phyloP scores from a whole-genome alignment of 1,140 invertebrate species.

The Pectinophora gossypiella region DNA sequence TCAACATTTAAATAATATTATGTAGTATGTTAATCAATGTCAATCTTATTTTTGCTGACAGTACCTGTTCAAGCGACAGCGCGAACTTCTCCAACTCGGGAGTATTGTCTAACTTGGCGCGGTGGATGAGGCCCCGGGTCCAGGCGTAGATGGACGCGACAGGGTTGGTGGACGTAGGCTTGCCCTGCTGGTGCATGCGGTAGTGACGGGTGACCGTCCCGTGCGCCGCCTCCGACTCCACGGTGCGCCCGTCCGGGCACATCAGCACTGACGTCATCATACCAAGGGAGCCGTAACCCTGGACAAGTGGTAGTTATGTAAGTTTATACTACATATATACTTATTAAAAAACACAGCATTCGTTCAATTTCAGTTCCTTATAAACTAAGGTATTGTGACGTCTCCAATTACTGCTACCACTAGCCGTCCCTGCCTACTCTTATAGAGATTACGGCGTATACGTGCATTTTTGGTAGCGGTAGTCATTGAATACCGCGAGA shows the following conservation, averaged over 20 bases:
- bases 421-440: too few species aligned
- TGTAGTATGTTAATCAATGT: too few species aligned
- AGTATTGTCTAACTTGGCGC: constrained; percentile 89
- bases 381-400: too few species aligned
- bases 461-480: too few species aligned
- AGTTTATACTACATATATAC: background rate
- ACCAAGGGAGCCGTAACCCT: constrained; percentile 91
- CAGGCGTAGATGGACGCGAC: constrained; percentile 96
- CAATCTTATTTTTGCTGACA: too few species aligned
- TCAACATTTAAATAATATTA: too few species aligned
- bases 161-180: constrained; percentile 92
- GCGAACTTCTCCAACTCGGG: constrained; percentile 80
- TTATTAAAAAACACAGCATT: too few species aligned
- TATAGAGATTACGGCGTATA: too few species aligned
- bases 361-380: too few species aligned
- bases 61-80: constrained; percentile 70
- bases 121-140: constrained; percentile 89
- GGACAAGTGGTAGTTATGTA: constrained; percentile 27
- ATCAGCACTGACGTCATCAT: constrained; percentile 95
- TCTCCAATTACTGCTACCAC: too few species aligned
- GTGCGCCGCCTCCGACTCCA: constrained; percentile 94
- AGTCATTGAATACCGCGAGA: too few species aligned
- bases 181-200: constrained; percentile 87
- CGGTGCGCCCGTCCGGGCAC: constrained; percentile 93
- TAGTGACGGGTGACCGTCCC: constrained; percentile 95